Conservation (phyloP, 2,888 invertebrate genomes). For the Rosalia funebris region DNA sequence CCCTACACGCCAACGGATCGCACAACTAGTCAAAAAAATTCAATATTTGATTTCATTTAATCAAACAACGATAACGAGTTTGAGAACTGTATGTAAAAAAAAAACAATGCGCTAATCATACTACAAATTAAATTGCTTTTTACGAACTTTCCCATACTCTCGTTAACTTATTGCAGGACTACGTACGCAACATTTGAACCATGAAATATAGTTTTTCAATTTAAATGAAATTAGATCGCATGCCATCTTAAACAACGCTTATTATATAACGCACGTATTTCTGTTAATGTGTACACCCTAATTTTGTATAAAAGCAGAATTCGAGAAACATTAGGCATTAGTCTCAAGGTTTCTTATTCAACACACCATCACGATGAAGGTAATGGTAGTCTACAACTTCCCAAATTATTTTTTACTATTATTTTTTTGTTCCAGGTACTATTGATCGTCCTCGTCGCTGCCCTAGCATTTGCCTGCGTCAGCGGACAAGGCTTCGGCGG, state of each 20-base stretch:
- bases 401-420: too few relatives aligned
- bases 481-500: background rate
- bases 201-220: background rate
- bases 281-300: background rate
- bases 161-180: background rate
- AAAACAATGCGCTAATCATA: background rate
- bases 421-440: background rate
- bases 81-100: background rate
- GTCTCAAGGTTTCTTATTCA: background rate
- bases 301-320: background rate
- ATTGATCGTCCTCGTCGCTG: background rate
- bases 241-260: too few relatives aligned
- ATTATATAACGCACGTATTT: too few relatives aligned
- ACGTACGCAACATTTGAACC: background rate
- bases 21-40: background rate
- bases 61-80: background rate
- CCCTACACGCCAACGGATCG: background rate
- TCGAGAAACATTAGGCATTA: background rate
- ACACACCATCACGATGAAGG: background rate
- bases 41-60: background rate
- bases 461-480: background rate
- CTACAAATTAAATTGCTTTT: background rate
- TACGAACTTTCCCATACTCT: background rate
- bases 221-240: background rate
- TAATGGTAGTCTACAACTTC: too few relatives aligned